Evolutionary conservation across 1,140 invertebrate species (phyloP).

Genomic region (Rhyzopertha dominica): DNA sequence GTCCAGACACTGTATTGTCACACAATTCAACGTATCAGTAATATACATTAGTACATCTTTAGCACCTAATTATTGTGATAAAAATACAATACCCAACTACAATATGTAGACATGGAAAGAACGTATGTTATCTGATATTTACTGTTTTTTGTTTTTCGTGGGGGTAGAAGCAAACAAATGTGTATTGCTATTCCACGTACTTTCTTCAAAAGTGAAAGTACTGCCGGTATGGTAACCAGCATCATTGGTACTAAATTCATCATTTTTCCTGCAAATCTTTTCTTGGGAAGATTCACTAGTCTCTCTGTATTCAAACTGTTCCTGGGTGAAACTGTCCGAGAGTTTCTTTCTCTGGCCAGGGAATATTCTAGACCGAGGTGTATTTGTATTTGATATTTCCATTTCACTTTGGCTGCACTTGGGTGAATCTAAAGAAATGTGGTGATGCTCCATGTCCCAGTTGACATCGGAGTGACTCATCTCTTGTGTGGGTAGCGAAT

Average conservation of each 20-base stretch:
- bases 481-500: slow-evolving; percentile 4
- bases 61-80: too few relatives aligned
- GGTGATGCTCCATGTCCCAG: slow-evolving; percentile 42
- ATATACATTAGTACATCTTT: too few relatives aligned
- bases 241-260: too few relatives aligned
- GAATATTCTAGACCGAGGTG: slow-evolving; percentile 37
- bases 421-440: slow-evolving; percentile 27
- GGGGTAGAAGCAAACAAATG: slow-evolving; percentile 36
- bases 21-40: too few relatives aligned
- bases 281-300: slow-evolving; percentile 15
- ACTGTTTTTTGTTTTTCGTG: slow-evolving; percentile 32
- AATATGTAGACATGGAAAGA: too few relatives aligned
- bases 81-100: too few relatives aligned
- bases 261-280: slow-evolving; percentile 20
- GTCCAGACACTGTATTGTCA: too few relatives aligned
- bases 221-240: slow-evolving; percentile 28
- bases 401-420: slow-evolving; percentile 24
- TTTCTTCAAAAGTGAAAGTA: slow-evolving; percentile 8
- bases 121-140: too few relatives aligned
- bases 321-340: slow-evolving; percentile 39
- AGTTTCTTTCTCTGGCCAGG: slow-evolving; percentile 40
- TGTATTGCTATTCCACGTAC: slow-evolving; percentile 6
- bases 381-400: slow-evolving; percentile 35
- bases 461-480: slow-evolving; percentile 31
- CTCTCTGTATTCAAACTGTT: slow-evolving; percentile 22